Conservation (phyloP, 2,888 invertebrate species). For the Ormyrus labotus region DNA sequence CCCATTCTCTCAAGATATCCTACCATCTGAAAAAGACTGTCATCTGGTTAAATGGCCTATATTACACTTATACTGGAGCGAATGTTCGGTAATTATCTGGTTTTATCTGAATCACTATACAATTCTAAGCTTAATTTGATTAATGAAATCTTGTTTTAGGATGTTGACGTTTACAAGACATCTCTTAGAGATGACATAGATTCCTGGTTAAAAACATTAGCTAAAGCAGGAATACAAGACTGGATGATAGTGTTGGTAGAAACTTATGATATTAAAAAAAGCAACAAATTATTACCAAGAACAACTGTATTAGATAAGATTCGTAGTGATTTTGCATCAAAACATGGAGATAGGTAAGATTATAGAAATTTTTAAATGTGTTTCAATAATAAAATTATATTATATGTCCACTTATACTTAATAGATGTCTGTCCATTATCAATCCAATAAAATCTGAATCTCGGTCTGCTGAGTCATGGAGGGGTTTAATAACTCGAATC, state of each 20-base stretch:
- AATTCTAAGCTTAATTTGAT: conserved; percentile 1
- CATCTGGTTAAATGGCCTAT: conserved; percentile 92
- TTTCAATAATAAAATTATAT: conserved; percentile 6
- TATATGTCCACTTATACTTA: conserved; percentile 62
- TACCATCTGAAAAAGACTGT: conserved; percentile 85
- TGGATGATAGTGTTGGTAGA: conserved; percentile 97
- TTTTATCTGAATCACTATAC: neutral
- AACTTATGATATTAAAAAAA: conserved; percentile 92
- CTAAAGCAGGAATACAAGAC: conserved; percentile 86
- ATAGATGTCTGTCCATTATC: conserved; percentile 91
- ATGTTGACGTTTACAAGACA: conserved; percentile 93
- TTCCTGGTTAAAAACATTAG: conserved; percentile 89
- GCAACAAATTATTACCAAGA: conserved; percentile 92
- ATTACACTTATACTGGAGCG: conserved; percentile 96
- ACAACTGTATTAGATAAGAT: conserved; percentile 97
- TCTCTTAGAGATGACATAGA: conserved; percentile 93
- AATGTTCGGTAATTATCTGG: conserved; percentile 86
- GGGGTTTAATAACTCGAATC: conserved; percentile 88
- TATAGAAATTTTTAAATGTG: conserved; percentile 7
- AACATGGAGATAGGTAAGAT: conserved; percentile 84
- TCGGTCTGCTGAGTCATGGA: conserved; percentile 93
- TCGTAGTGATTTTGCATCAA: conserved; percentile 93
- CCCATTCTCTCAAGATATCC: conserved; percentile 85
- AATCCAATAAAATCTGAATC: conserved; percentile 94
- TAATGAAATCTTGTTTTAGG: conserved; percentile 78